phyloP scores from a whole-genome alignment of 37 sponge, comb jelly and placozoan genomes.

The Tethya wilhelma region DNA sequence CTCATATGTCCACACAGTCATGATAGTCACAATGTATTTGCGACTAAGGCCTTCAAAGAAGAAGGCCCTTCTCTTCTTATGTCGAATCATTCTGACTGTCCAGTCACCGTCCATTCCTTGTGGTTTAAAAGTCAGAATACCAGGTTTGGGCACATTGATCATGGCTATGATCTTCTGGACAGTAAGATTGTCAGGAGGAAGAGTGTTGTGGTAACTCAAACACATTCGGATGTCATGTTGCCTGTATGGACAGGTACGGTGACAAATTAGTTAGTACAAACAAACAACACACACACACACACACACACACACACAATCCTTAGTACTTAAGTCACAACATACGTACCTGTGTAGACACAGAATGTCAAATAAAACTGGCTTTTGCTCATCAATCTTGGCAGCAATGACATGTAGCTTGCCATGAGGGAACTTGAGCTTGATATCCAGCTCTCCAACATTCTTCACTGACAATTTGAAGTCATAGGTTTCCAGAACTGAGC shows the following conservation, averaged over 20 bases:
- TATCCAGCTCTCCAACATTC: background rate
- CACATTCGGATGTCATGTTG: background rate
- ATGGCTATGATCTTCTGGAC: background rate
- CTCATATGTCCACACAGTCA: background rate
- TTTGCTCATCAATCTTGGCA: background rate
- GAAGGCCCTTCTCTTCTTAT: background rate
- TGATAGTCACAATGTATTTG: background rate
- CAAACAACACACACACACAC: too few relatives aligned
- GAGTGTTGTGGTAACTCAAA: background rate
- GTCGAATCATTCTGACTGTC: background rate
- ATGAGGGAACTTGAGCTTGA: background rate
- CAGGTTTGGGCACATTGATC: background rate
- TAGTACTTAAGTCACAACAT: too few relatives aligned
- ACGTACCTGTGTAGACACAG: background rate
- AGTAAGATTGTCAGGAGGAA: background rate
- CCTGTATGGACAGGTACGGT: too few relatives aligned
- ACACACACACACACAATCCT: too few relatives aligned
- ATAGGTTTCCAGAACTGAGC: background rate
- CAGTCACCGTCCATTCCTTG: background rate
- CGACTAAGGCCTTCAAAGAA: too few relatives aligned
- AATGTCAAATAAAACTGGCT: background rate
- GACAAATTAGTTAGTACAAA: too few relatives aligned
- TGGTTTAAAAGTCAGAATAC: background rate
- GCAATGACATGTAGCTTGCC: background rate
- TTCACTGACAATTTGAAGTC: background rate